Base-by-base conservation (phyloP, 2,888 invertebrate species). In the Eilema griseolum region DNA sequence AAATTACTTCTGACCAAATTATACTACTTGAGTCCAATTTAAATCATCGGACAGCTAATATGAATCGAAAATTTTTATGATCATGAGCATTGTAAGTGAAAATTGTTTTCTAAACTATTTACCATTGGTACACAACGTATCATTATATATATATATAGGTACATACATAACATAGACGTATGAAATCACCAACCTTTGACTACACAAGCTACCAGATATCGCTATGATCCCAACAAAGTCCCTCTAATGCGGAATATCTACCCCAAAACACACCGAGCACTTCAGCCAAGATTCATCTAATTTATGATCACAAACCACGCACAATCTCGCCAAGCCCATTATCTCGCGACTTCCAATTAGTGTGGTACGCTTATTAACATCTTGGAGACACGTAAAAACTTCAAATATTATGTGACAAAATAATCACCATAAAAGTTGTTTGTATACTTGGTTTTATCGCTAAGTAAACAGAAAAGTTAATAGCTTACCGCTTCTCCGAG, bases 321-420 rank as follows among this genome's bases (percentile, higher is more conserved):
- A 79, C 82, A 83, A 83, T 83, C 83, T 82, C 80, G 74, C 66
- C 68, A 69, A 72, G 67, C 65, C 82, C 78, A 77, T 83, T 83
- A 83, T 77, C 74, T 76, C 64, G 57, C 61, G 70, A 74, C 77
- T 77, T 77, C 83, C 81, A 83, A 83, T 83, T 83, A 83, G 83
- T 66, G 73, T 67, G 74, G 78, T 73, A 77, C 76, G 71, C 79
- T 81, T 83, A 83, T 82, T 79, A 83, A 81, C 81, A 79, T 75
- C 72, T 59, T 26, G n/a, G 46, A 69, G 71, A 65, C 61, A 62
- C 79, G 69, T 81, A 82, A 82, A 80, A 80, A 77, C 80, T 80
- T 82, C 80, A 79, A 75, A 82, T 82, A 80, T 77, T 73, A 75
- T 72, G 77, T 81, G 80, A 69, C 20, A 59, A 66, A 79, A 79